phyloP scores from a whole-genome alignment of 1,140 invertebrate genomes.

The Steinernema khuongi region DNA sequence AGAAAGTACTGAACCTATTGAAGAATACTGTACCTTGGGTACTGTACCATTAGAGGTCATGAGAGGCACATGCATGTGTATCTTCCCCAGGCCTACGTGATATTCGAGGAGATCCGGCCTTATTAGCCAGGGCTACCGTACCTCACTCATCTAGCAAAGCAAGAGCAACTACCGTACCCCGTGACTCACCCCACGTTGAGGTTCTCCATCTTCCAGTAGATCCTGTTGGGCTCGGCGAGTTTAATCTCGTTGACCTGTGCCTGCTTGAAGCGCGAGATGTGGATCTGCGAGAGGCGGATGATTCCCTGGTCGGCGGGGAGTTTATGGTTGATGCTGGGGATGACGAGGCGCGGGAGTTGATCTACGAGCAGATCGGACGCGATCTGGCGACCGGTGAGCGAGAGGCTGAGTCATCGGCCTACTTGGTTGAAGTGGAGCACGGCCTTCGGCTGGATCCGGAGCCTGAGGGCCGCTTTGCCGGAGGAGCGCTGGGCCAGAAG shows the following conservation, averaged over 20 bases:
- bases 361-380: conserved; percentile 35
- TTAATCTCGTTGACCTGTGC: conserved; percentile 19
- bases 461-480: neutral
- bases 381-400: conserved; percentile 26
- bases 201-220: conserved; percentile 36
- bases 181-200: conserved; percentile 32
- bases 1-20: too few species aligned
- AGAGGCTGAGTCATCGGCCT: neutral
- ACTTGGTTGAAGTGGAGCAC: neutral
- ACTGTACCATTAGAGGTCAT: too few species aligned
- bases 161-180: neutral
- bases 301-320: conserved; percentile 32
- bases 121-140: too few species aligned
- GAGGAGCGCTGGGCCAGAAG: neutral
- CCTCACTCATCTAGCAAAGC: too few species aligned
- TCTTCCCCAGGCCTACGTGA: too few species aligned
- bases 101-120: too few species aligned
- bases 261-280: conserved; percentile 29
- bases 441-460: neutral
- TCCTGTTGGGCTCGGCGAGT: conserved; percentile 30
- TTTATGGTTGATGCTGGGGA: conserved; percentile 35
- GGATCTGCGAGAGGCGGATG: conserved; percentile 25
- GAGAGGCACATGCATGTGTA: too few species aligned
- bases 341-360: conserved; percentile 31
- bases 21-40: too few species aligned